A percentile compares a stretch with the other conserved stretches of the same genome.
Evolutionary conservation across 2,888 invertebrate species (phyloP).

Genomic region (Campaea margaritaria): DNA sequence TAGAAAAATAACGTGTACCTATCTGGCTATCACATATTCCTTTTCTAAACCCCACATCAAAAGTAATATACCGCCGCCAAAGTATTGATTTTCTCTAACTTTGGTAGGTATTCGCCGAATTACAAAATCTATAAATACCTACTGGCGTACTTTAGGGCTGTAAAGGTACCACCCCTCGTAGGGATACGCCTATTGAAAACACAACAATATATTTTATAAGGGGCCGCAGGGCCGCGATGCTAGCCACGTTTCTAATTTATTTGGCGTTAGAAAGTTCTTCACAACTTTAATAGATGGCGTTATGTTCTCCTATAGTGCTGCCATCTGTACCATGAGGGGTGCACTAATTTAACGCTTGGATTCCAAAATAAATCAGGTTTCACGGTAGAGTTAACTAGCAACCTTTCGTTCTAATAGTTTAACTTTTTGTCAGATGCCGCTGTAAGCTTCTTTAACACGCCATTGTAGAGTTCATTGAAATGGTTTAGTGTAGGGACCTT

Average conservation of each 20-base stretch:
- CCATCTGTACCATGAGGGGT: conserved; percentile 50
- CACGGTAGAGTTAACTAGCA: background rate
- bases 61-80: background rate
- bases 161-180: conserved; percentile 63
- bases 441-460: background rate
- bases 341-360: conserved; percentile 9
- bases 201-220: conserved; percentile 31
- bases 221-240: conserved; percentile 13
- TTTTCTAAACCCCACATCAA: background rate
- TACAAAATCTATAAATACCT: conserved; percentile 48
- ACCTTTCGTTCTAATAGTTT: background rate
- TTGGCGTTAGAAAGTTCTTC: conserved; percentile 17
- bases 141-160: conserved; percentile 51
- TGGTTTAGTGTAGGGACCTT: background rate
- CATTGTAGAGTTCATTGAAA: background rate
- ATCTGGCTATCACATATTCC: background rate
- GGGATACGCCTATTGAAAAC: conserved; percentile 61
- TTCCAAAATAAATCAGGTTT: background rate
- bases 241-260: conserved; percentile 15
- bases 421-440: conserved; percentile 6
- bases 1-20: background rate
- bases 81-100: conserved; percentile 24
- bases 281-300: conserved; percentile 57
- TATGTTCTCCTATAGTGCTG: conserved; percentile 33
- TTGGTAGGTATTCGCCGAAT: conserved; percentile 25